phyloP scores from a whole-genome alignment of 2,797 vertebrate genomes.

The Poliocrania exsul region DNA sequence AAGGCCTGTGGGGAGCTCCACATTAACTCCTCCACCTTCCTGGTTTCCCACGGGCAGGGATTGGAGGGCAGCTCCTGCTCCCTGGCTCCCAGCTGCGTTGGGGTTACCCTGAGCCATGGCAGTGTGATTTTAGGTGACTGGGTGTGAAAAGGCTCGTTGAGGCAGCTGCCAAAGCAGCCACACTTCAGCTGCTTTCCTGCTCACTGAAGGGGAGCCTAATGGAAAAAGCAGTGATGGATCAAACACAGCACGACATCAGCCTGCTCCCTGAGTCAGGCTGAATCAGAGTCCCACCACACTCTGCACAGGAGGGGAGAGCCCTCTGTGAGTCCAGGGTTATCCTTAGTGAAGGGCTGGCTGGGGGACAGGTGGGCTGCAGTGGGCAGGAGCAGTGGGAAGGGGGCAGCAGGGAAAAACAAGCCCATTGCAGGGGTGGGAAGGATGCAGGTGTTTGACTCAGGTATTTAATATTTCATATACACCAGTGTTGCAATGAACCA shows the following conservation, averaged over 20 bases:
- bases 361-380: not conserved
- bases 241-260: not conserved
- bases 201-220: not conserved
- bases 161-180: not conserved
- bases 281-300: accelerated
- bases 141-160: accelerated
- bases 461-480: not conserved
- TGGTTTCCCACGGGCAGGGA: not conserved
- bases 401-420: not conserved
- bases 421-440: not conserved
- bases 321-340: not conserved
- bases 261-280: not conserved
- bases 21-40: slow-evolving; percentile 1
- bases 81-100: not conserved
- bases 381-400: accelerated
- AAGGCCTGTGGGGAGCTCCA: not conserved
- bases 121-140: not conserved
- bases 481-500: not conserved
- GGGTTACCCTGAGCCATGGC: not conserved
- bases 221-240: not conserved
- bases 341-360: not conserved
- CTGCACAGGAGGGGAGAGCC: accelerated
- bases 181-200: not conserved
- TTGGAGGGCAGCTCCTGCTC: not conserved
- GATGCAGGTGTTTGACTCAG: not conserved